Conservation (phyloP, 2,113 vertebrate species). For the Saccopteryx leptura region DNA sequence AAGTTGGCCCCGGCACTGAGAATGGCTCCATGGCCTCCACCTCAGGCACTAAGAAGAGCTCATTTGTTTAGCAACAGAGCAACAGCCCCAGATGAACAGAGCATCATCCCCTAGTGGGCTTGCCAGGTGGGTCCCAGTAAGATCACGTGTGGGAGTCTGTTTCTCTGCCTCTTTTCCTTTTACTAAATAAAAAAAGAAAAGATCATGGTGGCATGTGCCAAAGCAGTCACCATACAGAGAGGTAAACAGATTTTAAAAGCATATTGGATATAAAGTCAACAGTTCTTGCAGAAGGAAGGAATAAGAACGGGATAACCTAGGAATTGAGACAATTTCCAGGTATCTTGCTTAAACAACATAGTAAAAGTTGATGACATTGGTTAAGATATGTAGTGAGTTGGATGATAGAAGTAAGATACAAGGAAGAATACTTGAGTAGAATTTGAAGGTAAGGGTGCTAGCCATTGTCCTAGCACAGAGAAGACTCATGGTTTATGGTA, state of each 20-base stretch:
- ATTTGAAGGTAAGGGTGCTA: neutral
- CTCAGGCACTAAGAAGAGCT: no score
- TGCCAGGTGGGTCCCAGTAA: no score
- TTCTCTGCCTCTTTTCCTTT: no score
- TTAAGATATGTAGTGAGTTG: neutral
- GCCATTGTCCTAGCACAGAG: neutral
- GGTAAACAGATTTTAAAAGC: slow-evolving; percentile 3
- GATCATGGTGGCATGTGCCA: neutral
- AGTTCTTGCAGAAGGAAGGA: neutral
- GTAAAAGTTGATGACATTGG: neutral
- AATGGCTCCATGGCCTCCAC: no score
- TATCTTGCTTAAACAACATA: neutral
- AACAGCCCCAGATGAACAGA: no score
- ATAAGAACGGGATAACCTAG: neutral
- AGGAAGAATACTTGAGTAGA: neutral
- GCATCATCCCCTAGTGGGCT: no score
- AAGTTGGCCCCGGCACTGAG: no score
- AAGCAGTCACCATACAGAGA: neutral
- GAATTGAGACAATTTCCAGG: neutral
- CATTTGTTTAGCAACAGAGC: no score
- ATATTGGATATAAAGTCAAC: neutral
- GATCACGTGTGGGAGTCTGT: no score
- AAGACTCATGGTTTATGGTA: neutral
- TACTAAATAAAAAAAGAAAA: neutral
- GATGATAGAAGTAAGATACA: slow-evolving; percentile 10